Evolutionary conservation across 2,797 vertebrate species (phyloP).

Genomic region (Chiropotes sagulatus): DNA sequence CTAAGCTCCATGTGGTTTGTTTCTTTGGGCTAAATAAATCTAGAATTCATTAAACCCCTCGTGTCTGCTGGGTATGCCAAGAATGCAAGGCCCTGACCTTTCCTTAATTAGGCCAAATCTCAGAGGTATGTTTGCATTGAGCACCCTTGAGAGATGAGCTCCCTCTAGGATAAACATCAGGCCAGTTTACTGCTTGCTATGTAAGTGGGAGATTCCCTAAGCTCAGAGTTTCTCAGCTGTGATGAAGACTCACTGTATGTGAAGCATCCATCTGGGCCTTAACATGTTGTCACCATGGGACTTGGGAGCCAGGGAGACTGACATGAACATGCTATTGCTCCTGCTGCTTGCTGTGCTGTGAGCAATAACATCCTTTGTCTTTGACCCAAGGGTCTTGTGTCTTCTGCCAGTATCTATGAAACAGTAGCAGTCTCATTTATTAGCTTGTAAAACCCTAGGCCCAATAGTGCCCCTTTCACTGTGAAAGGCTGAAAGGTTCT

Average conservation of each 20-base stretch:
- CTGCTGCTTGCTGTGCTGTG: not conserved
- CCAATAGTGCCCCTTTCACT: not conserved
- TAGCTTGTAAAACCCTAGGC: not conserved
- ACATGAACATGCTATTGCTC: not conserved
- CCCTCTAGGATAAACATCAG: not conserved
- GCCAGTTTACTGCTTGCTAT: not conserved
- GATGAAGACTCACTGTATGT: not conserved
- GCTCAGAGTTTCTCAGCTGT: not conserved
- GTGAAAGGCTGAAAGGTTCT: not conserved
- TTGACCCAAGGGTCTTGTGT: not conserved
- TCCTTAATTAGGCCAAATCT: not conserved
- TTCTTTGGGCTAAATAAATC: not conserved
- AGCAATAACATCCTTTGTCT: not conserved
- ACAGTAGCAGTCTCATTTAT: not conserved
- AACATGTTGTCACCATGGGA: not conserved
- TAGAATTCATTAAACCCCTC: not conserved
- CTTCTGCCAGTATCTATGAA: not conserved
- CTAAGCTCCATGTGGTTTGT: not conserved
- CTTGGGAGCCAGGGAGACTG: not conserved
- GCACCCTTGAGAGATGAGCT: not conserved
- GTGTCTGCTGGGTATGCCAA: not conserved
- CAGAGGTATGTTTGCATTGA: not conserved
- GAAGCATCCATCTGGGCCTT: not conserved
- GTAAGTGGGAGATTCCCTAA: not conserved
- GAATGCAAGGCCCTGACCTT: not conserved